Evolutionary conservation across 1,140 invertebrate genomes (phyloP).

Genomic region (Sesamia nonagrioides): DNA sequence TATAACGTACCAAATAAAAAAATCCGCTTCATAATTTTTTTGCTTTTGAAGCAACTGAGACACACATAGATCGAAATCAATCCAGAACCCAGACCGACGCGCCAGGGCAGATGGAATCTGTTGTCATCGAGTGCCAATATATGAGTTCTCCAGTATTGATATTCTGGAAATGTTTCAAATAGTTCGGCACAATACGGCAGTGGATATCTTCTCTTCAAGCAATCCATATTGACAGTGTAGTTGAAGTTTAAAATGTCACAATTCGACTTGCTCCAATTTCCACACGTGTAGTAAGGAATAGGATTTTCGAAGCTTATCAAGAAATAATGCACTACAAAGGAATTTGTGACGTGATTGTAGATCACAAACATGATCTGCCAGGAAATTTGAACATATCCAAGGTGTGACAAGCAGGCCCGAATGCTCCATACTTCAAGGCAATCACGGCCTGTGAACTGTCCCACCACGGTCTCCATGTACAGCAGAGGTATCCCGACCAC

Average conservation of each 20-base stretch:
- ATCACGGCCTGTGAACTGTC: slow-evolving; percentile 89
- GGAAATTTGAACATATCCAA: slow-evolving; percentile 68
- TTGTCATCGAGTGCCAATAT: slow-evolving; percentile 54
- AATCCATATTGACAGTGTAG: slow-evolving; percentile 74
- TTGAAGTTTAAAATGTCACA: slow-evolving; percentile 72
- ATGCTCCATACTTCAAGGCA: slow-evolving; percentile 87
- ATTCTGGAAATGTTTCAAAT: slow-evolving; percentile 73
- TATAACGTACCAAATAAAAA: slow-evolving; percentile 57
- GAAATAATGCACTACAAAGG: slow-evolving; percentile 78
- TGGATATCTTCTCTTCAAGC: slow-evolving; percentile 57
- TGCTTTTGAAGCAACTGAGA: slow-evolving; percentile 69
- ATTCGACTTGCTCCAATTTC: slow-evolving; percentile 64
- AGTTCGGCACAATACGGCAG: slow-evolving; percentile 66
- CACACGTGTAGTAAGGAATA: slow-evolving; percentile 73
- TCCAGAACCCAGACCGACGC: slow-evolving; percentile 70
- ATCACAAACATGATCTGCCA: slow-evolving; percentile 70
- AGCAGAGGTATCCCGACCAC: slow-evolving; percentile 88
- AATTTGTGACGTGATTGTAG: slow-evolving; percentile 66
- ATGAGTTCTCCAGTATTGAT: slow-evolving; percentile 73
- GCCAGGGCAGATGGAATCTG: slow-evolving; percentile 65
- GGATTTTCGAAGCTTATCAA: slow-evolving; percentile 77
- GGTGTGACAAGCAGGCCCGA: slow-evolving; percentile 70
- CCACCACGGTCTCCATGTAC: slow-evolving; percentile 90
- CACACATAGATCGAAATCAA: slow-evolving; percentile 63
- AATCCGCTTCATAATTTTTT: slow-evolving; percentile 64